Evolutionary conservation across 2,888 invertebrate genomes (phyloP), one percentile per base, ranked within the genome.

Genomic region (Nasonia oneida): DNA sequence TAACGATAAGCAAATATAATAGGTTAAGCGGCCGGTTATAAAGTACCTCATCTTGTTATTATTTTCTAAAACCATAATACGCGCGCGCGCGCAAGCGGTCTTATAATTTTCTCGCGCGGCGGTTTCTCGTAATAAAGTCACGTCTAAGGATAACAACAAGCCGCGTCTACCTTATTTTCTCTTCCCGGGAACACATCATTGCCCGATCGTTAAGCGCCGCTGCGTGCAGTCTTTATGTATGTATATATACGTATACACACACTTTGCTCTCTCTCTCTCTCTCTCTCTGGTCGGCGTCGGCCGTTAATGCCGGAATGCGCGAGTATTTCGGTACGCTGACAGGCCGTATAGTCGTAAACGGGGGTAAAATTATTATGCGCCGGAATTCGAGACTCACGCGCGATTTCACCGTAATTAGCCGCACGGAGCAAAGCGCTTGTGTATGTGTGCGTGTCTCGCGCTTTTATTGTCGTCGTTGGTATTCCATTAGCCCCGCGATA

Each of bases 61-160:
- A 47, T 39, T 42, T 82, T 76, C 82, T 79, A 67, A 82, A 77
- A 61, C 33, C 18, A 42, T 42, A 14, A 39, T 75, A 57, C 15
- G 78, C 42, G 15, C 8, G 42, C 4, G 33, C 29, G 29, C 29
- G 29, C 15, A 37, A 37, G 14, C 53, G 29, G 39, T 6, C 39
- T 4, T 1, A 50, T 42, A 57, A 73, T 81, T 79, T 67, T 79
- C 79, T 67, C 79, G 50, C 33, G 39, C 75, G 76, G 76, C 71
- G 76, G 76, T 78, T 81, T 84, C 82, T 78, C 70, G 74, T 84
- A 86, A 83, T 78, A 78, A 83, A 83, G 78, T 83, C 83, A 78
- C 83, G 77, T 83, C 77, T 83, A 83, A 77, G 77, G 61, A 61
- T 61, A 61, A 61, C 80, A 81, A 80, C 83, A 86, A 83, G 71